These are phyloP conservation scores for Drosophila setosimentum DNA, from an alignment of 2,888 invertebrate genomes.

Conservation along the genomic window DNA sequence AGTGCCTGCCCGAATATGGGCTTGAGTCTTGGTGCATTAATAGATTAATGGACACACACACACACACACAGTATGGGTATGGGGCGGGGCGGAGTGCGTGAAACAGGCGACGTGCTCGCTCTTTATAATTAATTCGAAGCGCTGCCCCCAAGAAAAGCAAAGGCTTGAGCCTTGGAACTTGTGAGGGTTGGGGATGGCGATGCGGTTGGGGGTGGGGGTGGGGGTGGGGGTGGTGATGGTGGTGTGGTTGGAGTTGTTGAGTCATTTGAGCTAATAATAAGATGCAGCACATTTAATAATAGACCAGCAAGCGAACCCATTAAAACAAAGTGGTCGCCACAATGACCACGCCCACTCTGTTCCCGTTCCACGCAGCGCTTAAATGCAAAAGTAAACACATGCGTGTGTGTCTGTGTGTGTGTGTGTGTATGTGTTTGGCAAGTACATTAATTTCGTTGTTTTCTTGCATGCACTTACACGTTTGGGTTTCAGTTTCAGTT, in stretches of 20 bases:
- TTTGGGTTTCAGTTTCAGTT: constrained; percentile 59
- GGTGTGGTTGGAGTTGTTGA: not conserved
- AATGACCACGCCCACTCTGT: constrained; percentile 56
- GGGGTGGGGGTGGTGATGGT: not conserved
- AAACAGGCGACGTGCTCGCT: constrained; percentile 27
- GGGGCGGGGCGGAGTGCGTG: constrained; percentile 23
- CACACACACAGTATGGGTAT: not conserved
- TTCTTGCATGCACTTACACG: constrained; percentile 40
- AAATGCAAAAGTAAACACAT: constrained; percentile 60
- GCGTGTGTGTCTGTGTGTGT: constrained; percentile 19
- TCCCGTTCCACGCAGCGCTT: constrained; percentile 14
- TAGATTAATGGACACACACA: constrained; percentile 67
- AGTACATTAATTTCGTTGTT: constrained; percentile 72
- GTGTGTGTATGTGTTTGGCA: constrained; percentile 29
- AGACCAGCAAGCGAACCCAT: constrained; percentile 61
- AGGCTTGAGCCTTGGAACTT: not conserved
- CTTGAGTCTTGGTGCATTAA: constrained; percentile 56
- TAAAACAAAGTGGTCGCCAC: constrained; percentile 74
- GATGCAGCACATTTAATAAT: constrained; percentile 78
- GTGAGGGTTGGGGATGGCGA: not conserved
- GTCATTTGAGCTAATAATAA: constrained; percentile 64
- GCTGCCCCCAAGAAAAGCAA: constrained; percentile 22
- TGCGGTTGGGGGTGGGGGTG: not conserved
- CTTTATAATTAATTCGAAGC: constrained; percentile 54
- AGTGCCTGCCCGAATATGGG: constrained; percentile 2